A percentile compares a stretch with the other conserved stretches of the same genome.
Conservation (phyloP, 2,888 invertebrate genomes). For the Phyto melanocephala region DNA sequence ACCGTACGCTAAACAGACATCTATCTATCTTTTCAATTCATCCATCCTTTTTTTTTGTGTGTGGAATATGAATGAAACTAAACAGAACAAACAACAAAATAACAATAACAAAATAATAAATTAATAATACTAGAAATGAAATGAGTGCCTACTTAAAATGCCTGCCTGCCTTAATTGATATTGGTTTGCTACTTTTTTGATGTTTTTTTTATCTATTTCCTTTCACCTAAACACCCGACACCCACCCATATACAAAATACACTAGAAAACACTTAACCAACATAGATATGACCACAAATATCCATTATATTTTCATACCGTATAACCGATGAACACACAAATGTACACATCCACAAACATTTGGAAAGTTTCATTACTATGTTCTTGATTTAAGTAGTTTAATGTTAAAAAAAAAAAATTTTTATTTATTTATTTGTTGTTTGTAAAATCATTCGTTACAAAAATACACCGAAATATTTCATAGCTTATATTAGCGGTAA, state of each 20-base stretch:
- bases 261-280: not conserved
- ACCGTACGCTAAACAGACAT: constrained; percentile 64
- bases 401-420: not conserved
- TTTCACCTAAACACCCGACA: constrained; percentile 26
- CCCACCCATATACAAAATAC: constrained; percentile 3
- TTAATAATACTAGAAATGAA: constrained; percentile 64
- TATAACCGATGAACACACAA: not conserved
- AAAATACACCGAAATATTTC: no score
- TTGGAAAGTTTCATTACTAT: not conserved
- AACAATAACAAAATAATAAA: constrained; percentile 30
- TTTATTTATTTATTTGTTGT: no score
- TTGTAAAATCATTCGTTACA: no score
- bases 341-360: constrained; percentile 6
- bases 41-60: constrained; percentile 61
- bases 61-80: constrained; percentile 63
- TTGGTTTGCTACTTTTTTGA: constrained; percentile 69
- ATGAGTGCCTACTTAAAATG: constrained; percentile 70
- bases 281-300: not conserved
- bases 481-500: no score
- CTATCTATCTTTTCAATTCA: constrained; percentile 47
- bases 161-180: constrained; percentile 69
- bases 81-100: constrained; percentile 57
- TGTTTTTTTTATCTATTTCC: constrained; percentile 63
- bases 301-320: not conserved
- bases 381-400: not conserved